Evolutionary conservation across 2,888 invertebrate genomes (phyloP), one percentile per base, ranked within the genome.

Genomic region (Corbicula japonica): DNA sequence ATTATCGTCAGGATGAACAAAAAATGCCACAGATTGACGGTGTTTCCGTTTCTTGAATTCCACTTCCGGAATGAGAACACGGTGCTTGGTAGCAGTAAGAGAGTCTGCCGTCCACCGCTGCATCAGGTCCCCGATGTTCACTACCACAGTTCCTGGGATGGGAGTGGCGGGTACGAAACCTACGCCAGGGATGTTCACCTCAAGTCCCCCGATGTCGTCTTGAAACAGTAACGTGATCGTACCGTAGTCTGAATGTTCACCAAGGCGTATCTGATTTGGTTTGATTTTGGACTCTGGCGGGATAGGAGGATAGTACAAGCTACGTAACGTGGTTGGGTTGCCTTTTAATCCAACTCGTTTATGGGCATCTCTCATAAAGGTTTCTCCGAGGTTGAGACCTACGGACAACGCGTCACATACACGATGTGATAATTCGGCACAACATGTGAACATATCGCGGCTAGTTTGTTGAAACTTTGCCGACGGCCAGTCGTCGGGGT

Each of bases 41-140:
- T 60, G 61, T 6, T 74, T 35, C 1, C 52, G 32, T 32, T 41
- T 56, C 28, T 32, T 70, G 0, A 65, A 28, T 48, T 82, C 82
- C 8, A 58, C 70, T 34, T 72, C 70, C 8, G 86, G 87, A 26
- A 85, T 81, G 15, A 83, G 48, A 12, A 88, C 85, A 21, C 87
- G 68, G 68, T 88, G 88, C 58, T 74, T 84, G 90, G 97, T 95
- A 70, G 97, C 96, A 26, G 96, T 95, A 73, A 96, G 95, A 65
- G 95, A 94, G 82, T 95, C 95, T 63, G 95, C 94, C 5, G 97
- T 96, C 97, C 96, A 97, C 54, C 95, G 94, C 21, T 96, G 96
- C 69, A 97, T 94, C 68, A 96, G 94, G 90, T 97, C 96, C 23
- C 96, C 97, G 32, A 96, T 95, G 91, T 96, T 96, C 34, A 97